Conservation (phyloP, 2,888 invertebrate species). For the Lasioglossum vierecki region DNA sequence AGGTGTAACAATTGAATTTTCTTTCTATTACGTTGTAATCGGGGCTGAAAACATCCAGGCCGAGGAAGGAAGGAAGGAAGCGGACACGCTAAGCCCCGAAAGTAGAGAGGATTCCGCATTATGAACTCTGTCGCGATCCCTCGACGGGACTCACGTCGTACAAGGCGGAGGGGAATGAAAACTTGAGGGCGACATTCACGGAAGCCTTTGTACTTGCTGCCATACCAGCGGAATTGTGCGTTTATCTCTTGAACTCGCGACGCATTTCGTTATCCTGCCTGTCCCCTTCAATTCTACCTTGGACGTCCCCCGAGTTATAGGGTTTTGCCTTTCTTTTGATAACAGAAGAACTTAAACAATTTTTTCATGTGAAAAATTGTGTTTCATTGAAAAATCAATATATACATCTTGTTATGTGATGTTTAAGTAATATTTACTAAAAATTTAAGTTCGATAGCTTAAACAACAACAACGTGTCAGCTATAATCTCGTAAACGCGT, state of each 20-base stretch:
- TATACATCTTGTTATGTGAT: too few relatives aligned
- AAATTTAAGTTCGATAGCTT: too few relatives aligned
- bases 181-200: background rate
- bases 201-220: background rate
- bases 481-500: too few relatives aligned
- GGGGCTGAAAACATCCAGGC: background rate
- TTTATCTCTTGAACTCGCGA: slow-evolving; percentile 1
- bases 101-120: background rate
- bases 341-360: too few relatives aligned
- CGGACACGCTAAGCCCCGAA: background rate
- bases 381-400: too few relatives aligned
- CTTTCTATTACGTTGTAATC: background rate
- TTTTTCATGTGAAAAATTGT: too few relatives aligned
- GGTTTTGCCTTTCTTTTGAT: background rate
- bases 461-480: too few relatives aligned
- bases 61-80: background rate
- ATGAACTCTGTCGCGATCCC: slow-evolving; percentile 4
- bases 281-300: background rate
- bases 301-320: background rate
- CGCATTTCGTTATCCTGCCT: background rate
- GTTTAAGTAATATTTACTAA: too few relatives aligned
- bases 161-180: background rate
- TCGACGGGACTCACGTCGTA: background rate
- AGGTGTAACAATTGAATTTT: slow-evolving; percentile 8
- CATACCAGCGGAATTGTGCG: background rate